phyloP scores from a whole-genome alignment of 1,140 invertebrate species.

The Drosophila sechellia region DNA sequence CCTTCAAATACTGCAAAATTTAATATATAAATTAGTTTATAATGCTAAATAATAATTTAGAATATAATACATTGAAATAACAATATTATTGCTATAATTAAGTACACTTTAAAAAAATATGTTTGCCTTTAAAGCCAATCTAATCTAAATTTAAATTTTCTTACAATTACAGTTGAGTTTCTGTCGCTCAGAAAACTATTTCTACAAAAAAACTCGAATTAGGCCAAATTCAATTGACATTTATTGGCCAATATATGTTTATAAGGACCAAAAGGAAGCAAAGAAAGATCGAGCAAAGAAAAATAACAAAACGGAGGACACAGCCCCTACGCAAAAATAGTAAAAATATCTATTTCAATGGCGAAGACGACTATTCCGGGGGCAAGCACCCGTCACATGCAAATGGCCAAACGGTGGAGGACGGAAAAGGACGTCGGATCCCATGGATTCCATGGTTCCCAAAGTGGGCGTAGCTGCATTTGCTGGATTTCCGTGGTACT shows the following conservation, averaged over 20 bases:
- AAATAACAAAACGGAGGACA: slow-evolving; percentile 20
- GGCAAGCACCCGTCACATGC: slow-evolving; percentile 50
- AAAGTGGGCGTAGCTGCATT: slow-evolving; percentile 56
- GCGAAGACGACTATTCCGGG: slow-evolving; percentile 31
- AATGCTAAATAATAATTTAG: no score
- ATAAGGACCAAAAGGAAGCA: slow-evolving; percentile 58
- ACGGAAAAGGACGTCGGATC: background rate
- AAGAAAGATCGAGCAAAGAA: slow-evolving; percentile 14
- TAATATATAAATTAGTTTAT: background rate
- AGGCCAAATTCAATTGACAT: slow-evolving; percentile 73
- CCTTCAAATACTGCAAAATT: background rate
- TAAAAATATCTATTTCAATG: slow-evolving; percentile 50
- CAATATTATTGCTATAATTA: no score
- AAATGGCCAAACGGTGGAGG: slow-evolving; percentile 56
- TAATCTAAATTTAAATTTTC: slow-evolving; percentile 17
- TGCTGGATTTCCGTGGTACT: slow-evolving; percentile 53
- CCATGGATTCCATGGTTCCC: background rate
- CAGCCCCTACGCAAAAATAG: slow-evolving; percentile 15
- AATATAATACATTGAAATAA: no score
- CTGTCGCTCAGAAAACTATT: slow-evolving; percentile 4
- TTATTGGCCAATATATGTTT: slow-evolving; percentile 81
- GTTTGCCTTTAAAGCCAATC: background rate
- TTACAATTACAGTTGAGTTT: slow-evolving; percentile 54
- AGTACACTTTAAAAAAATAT: background rate
- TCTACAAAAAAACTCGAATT: slow-evolving; percentile 15